A percentile compares a stretch with the other conserved stretches of the same genome.
phyloP scores from a whole-genome alignment of 2,888 invertebrate genomes.

The Dascillus cervinus region DNA sequence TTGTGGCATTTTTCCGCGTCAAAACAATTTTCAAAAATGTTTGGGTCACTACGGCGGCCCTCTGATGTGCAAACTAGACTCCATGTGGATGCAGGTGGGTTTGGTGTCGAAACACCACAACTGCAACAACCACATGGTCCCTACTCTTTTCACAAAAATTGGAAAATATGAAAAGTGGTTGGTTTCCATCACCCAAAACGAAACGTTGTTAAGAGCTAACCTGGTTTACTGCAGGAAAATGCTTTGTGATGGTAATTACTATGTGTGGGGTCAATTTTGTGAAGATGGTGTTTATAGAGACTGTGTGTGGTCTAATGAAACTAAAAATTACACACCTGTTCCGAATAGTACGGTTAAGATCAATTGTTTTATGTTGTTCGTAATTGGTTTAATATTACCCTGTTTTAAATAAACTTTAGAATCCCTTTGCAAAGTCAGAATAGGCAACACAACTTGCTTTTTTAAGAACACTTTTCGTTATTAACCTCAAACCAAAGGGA shows the following conservation, averaged over 20 bases:
- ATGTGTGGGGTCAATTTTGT: slow-evolving; percentile 2
- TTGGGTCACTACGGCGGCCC: slow-evolving; percentile 4
- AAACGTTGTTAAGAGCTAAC: too few species aligned
- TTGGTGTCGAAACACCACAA: slow-evolving; percentile 1
- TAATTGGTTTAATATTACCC: too few species aligned
- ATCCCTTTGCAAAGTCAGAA: too few species aligned
- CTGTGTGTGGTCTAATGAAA: background rate
- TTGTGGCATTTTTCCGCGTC: slow-evolving; percentile 1
- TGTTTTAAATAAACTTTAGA: too few species aligned
- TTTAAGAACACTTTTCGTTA: too few species aligned
- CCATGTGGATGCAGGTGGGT: background rate
- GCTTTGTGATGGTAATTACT: slow-evolving; percentile 2
- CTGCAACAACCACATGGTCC: background rate
- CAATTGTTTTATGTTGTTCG: too few species aligned
- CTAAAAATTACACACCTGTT: too few species aligned
- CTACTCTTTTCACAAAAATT: slow-evolving; percentile 1
- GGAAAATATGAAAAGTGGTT: background rate
- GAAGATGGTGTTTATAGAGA: background rate
- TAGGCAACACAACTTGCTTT: too few species aligned
- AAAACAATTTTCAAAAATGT: background rate
- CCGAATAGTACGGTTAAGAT: too few species aligned
- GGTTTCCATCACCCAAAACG: too few species aligned
- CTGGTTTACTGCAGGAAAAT: slow-evolving; percentile 1
- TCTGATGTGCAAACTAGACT: slow-evolving; percentile 1
- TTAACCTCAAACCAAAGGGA: too few species aligned